These are phyloP conservation scores for Galbula dea DNA, from an alignment of 2,113 vertebrate genomes.

Conservation along the genomic window DNA sequence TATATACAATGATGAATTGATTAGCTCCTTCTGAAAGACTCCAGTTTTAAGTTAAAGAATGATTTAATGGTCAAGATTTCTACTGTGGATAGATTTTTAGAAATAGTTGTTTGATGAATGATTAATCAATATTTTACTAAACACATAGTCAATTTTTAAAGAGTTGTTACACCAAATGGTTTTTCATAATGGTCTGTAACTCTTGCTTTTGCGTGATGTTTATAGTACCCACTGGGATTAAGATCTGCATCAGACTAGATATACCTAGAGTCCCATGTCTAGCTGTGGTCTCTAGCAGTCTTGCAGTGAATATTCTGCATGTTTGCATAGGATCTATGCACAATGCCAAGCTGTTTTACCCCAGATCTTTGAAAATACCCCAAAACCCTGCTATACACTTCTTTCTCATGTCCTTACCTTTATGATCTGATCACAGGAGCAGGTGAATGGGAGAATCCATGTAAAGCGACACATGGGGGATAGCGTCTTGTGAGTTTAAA, in stretches of 20 bases:
- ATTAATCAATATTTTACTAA: neutral
- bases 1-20: neutral
- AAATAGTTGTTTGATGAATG: neutral
- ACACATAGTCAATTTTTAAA: neutral
- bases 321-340: neutral
- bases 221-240: neutral
- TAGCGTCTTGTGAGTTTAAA: neutral
- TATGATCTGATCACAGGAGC: neutral
- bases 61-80: neutral
- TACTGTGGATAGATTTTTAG: neutral
- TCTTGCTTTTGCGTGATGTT: neutral
- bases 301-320: neutral
- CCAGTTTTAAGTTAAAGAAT: neutral
- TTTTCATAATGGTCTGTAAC: neutral
- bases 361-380: neutral
- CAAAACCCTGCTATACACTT: neutral
- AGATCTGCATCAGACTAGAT: neutral
- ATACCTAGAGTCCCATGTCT: neutral
- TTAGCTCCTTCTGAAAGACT: neutral
- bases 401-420: neutral
- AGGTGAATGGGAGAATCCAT: neutral
- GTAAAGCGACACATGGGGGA: rapidly evolving
- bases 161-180: neutral
- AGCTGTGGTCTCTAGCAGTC: neutral
- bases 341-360: neutral